Conservation (phyloP, 2,113 vertebrate species). For the Microtus richardsoni region DNA sequence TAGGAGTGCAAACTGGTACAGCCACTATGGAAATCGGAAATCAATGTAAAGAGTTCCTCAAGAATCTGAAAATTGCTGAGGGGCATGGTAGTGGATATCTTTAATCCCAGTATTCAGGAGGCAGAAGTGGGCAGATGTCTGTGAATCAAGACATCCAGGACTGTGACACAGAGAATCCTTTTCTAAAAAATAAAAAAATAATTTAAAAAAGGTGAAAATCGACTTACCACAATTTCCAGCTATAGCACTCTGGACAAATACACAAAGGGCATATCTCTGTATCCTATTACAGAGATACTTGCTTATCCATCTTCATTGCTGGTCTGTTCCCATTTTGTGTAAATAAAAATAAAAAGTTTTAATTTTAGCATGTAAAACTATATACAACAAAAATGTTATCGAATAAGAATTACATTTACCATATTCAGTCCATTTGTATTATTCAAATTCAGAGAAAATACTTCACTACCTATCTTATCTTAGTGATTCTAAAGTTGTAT, state of each 20-base stretch:
- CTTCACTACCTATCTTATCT: no score
- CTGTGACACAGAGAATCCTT: not conserved
- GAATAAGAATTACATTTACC: no score
- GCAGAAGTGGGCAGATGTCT: not conserved
- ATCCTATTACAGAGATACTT: not conserved
- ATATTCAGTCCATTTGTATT: no score
- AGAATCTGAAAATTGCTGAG: not conserved
- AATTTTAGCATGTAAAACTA: no score
- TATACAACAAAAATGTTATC: no score
- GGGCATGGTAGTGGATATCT: not conserved
- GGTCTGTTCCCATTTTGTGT: not conserved
- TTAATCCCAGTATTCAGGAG: not conserved
- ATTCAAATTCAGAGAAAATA: no score
- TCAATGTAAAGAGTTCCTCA: no score
- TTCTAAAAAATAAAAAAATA: not conserved
- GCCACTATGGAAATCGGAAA: not conserved
- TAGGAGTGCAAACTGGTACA: not conserved
- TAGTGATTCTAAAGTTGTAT: no score
- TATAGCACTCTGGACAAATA: not conserved
- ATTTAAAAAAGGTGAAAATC: not conserved
- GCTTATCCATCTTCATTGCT: not conserved
- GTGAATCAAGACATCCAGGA: not conserved
- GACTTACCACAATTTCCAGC: not conserved
- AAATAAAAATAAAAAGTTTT: no score
- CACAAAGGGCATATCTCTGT: not conserved